Conservation (phyloP, 2,113 vertebrate genomes). For the Strix aluco region DNA sequence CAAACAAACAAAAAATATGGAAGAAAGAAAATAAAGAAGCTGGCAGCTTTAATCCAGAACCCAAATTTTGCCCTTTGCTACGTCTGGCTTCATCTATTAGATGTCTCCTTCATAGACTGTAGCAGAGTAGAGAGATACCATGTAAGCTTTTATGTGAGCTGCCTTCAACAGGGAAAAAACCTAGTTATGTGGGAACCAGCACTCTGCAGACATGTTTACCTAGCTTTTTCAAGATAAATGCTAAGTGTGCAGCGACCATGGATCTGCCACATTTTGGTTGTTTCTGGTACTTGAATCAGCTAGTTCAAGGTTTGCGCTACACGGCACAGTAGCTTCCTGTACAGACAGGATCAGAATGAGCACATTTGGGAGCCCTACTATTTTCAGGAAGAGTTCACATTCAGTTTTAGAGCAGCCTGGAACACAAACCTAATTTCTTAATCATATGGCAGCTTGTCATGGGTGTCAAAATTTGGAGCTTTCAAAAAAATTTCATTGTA, state of each 20-base stretch:
- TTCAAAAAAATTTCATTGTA: background rate
- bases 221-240: background rate
- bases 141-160: background rate
- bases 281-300: background rate
- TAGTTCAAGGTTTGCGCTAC: background rate
- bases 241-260: background rate
- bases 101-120: background rate
- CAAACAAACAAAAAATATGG: rapidly evolving
- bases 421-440: background rate
- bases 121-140: background rate
- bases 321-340: background rate
- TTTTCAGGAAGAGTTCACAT: background rate
- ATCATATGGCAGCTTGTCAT: background rate
- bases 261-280: background rate
- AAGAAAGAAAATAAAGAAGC: rapidly evolving
- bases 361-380: background rate
- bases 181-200: background rate
- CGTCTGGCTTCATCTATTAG: background rate
- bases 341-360: background rate
- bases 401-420: background rate
- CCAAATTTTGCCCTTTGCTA: background rate
- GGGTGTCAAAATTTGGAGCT: background rate
- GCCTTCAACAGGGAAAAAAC: background rate
- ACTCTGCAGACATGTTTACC: background rate
- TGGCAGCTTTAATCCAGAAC: background rate